Evolutionary conservation across 1,140 invertebrate species (phyloP).

Genomic region (Metopolophium dirhodum): DNA sequence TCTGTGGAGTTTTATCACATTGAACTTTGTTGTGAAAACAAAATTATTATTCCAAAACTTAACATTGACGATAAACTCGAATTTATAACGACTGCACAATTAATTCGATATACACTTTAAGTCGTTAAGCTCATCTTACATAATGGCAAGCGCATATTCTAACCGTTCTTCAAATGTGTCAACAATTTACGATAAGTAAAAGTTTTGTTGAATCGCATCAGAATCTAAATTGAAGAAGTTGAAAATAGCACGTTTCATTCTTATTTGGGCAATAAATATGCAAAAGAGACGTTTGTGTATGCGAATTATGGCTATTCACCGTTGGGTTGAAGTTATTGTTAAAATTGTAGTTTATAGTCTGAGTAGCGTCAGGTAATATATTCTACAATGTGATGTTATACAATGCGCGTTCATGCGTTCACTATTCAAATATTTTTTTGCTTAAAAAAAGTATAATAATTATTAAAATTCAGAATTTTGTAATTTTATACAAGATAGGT

Average conservation of each 20-base stretch:
- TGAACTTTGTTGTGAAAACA: slow-evolving; percentile 30
- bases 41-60: slow-evolving; percentile 24
- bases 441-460: not conserved
- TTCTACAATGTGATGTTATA: not conserved
- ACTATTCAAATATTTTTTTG: not conserved
- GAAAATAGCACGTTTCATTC: slow-evolving; percentile 11
- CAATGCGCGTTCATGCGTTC: not conserved
- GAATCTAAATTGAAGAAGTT: not conserved
- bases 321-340: not conserved
- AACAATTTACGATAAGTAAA: not conserved
- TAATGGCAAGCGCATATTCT: not conserved
- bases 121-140: slow-evolving; percentile 14
- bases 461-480: not conserved
- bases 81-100: not conserved
- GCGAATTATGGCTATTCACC: not conserved
- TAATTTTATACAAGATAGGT: not conserved
- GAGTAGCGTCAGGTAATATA: not conserved
- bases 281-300: not conserved
- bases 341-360: not conserved
- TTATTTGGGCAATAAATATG: slow-evolving; percentile 14
- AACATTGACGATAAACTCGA: slow-evolving; percentile 19
- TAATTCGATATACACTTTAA: not conserved
- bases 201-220: not conserved
- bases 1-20: not conserved
- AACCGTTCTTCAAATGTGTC: not conserved